Base-by-base conservation (phyloP, 2,113 vertebrate genomes). In the Sylvietta virens region DNA sequence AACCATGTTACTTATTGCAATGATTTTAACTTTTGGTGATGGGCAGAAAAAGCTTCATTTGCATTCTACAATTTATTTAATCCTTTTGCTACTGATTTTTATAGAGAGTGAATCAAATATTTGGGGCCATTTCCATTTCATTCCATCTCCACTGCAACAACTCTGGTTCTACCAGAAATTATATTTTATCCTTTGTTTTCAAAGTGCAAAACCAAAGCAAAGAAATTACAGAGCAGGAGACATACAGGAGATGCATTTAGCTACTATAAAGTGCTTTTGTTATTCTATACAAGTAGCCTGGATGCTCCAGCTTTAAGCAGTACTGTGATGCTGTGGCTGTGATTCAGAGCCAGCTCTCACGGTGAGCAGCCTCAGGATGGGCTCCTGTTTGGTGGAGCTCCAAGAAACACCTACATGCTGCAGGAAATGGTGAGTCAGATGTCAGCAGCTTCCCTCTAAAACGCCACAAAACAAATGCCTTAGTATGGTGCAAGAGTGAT, bases 1-100 rank as follows among this genome's bases (percentile, higher is more conserved):
- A 97, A 97, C 85, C 45, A 27, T 81, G 30, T 66, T 87, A 83
- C 37, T 95, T 92, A 78, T 35, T 90, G 40, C 74, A 93, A 74
- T 53, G 45, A 48, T 73, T 87, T 92, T 91, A 85, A 71, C 39
- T 95, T 87, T 24, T 35, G 77, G 48, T 37, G 23, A 61, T 56
- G 44, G 54, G 16, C 37, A 88, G 42, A 16, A 50, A 83, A 91
- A 89, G 35, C 67, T 88, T 70, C 5, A 1, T 92, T 89, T 95
- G 66, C 70, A 72, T 94, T 83, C 26, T 79, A 71, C n/a, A 85
- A 45, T 60, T 80, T 71, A 84, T 76, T 87, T 58, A 58, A 92
- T 95, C 28, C 28, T 69, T 78, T 40, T 60, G 22, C 37, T 86
- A 42, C 51, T 57, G 56, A 35, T 9, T 72, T 95, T 67, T 65